Conservation (phyloP, 2,888 invertebrate species). For the Deilephila porcellus region DNA sequence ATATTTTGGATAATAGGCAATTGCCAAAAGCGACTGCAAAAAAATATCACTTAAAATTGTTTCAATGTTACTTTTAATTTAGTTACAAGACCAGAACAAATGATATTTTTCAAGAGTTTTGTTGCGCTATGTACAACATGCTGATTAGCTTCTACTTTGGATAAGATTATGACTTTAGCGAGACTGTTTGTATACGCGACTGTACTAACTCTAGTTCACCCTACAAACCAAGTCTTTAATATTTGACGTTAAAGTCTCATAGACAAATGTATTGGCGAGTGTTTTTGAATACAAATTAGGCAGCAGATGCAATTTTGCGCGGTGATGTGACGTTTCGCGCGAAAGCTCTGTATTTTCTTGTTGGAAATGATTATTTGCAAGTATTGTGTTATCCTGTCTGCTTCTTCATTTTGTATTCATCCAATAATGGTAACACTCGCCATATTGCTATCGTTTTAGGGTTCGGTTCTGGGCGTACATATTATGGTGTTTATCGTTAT, state of each 20-base stretch:
- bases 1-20: too few relatives aligned
- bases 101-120: too few relatives aligned
- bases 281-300: slow-evolving; percentile 74
- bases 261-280: slow-evolving; percentile 69
- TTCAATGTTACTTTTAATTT: too few relatives aligned
- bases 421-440: slow-evolving; percentile 6
- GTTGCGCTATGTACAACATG: too few relatives aligned
- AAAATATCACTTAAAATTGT: too few relatives aligned
- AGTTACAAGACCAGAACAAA: too few relatives aligned
- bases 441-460: background rate
- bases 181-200: background rate
- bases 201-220: background rate
- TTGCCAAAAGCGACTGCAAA: too few relatives aligned
- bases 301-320: slow-evolving; percentile 69
- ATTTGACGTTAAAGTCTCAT: slow-evolving; percentile 43
- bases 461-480: background rate
- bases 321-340: slow-evolving; percentile 71
- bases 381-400: slow-evolving; percentile 25
- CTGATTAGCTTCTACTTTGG: too few relatives aligned
- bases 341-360: slow-evolving; percentile 68
- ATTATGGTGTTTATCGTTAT: background rate
- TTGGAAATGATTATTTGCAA: slow-evolving; percentile 64
- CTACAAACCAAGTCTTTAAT: background rate
- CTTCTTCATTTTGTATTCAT: slow-evolving; percentile 48
- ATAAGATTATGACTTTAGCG: too few relatives aligned